These are phyloP conservation scores for Dasysyrphus tricinctus DNA, from an alignment of 2,888 invertebrate species.

Conservation along the genomic window DNA sequence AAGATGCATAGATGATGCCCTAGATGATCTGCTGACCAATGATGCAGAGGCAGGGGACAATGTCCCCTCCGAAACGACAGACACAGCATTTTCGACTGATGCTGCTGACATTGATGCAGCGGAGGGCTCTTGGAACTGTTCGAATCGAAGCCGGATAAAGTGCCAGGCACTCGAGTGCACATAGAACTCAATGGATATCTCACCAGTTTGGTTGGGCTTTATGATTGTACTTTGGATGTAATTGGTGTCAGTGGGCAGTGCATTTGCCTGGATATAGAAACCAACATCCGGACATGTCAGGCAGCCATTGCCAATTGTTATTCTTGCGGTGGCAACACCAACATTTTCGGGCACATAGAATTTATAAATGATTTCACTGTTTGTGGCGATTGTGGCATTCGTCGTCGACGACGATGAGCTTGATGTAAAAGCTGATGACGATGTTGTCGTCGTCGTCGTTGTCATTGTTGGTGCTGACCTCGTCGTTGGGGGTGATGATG, in stretches of 20 bases:
- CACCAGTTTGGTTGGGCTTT: constrained; percentile 83
- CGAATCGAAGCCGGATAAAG: constrained; percentile 84
- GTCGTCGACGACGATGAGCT: constrained; percentile 55
- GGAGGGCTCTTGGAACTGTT: constrained; percentile 60
- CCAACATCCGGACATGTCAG: constrained; percentile 83
- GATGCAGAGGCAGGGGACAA: constrained; percentile 30
- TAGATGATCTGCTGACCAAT: constrained; percentile 69
- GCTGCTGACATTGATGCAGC: constrained; percentile 46
- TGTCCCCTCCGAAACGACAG: constrained; percentile 42
- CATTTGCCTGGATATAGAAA: constrained; percentile 85
- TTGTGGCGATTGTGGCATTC: constrained; percentile 76
- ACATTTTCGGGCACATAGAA: constrained; percentile 84
- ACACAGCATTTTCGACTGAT: constrained; percentile 38
- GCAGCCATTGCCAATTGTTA: constrained; percentile 83
- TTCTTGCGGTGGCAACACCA: constrained; percentile 80
- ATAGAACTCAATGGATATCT: constrained; percentile 84
- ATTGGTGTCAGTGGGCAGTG: constrained; percentile 85
- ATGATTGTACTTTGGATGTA: constrained; percentile 84
- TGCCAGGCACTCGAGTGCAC: constrained; percentile 86
- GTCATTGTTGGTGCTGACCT: constrained; percentile 30
- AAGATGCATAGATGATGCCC: constrained; percentile 65
- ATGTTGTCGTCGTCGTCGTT: constrained; percentile 79
- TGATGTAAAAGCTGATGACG: constrained; percentile 80
- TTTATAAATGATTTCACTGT: constrained; percentile 83
- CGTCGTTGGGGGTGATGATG: constrained; percentile 72